Percentiles rank a stretch among this genome's conserved stretches.
phyloP scores from a whole-genome alignment of 2,113 vertebrate genomes.

The Anarhynchus alexandrinus region DNA sequence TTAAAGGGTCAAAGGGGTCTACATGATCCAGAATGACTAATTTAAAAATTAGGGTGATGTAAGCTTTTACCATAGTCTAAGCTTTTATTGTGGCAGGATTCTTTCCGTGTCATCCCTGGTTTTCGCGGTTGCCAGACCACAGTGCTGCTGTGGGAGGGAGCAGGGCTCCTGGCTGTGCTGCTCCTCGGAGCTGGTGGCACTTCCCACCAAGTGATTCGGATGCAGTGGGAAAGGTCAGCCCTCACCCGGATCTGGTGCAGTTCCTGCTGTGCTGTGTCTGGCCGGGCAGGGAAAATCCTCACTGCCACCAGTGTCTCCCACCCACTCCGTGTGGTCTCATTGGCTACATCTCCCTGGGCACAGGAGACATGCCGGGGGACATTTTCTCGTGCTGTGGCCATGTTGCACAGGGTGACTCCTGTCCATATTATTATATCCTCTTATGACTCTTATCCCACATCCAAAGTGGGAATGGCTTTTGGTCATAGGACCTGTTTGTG shows the following conservation, averaged over 20 bases:
- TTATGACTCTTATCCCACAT: background rate
- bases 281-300: background rate
- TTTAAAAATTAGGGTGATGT: background rate
- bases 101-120: background rate
- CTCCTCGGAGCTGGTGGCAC: accelerated
- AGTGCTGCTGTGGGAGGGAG: background rate
- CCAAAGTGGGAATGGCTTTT: background rate
- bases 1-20: background rate
- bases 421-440: background rate
- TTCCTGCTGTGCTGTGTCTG: background rate
- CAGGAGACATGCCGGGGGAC: background rate
- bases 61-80: background rate
- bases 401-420: accelerated
- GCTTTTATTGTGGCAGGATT: background rate
- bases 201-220: background rate
- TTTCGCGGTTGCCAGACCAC: background rate
- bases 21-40: background rate
- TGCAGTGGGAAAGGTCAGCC: background rate
- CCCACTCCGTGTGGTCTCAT: accelerated
- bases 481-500: accelerated
- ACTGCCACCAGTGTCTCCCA: background rate
- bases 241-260: accelerated
- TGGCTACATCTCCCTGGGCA: background rate
- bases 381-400: accelerated
- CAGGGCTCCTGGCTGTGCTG: background rate